Conservation (phyloP, 2,797 vertebrate species). For the Anolis apletophallus region DNA sequence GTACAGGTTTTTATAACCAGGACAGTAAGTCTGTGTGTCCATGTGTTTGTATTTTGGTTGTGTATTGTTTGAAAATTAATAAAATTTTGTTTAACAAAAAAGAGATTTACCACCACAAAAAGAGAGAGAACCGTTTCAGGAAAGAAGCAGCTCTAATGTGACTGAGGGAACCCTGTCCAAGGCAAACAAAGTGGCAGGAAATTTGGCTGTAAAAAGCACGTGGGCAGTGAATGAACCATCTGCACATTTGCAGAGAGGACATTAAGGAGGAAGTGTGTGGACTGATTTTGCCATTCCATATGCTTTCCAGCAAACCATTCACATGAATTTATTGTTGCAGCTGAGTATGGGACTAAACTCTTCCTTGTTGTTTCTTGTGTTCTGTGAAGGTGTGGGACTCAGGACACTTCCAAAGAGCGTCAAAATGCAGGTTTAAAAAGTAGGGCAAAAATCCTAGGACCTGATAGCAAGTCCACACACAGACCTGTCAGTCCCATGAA, state of each 20-base stretch:
- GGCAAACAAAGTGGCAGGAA: slow-evolving; percentile 2
- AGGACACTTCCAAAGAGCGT: too few species aligned
- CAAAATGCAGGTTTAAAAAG: too few species aligned
- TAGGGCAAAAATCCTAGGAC: too few species aligned
- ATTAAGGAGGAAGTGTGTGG: slow-evolving; percentile 15
- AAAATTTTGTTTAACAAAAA: too few species aligned
- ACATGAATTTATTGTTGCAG: slow-evolving; percentile 25
- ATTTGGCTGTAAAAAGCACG: neutral
- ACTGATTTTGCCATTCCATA: slow-evolving; percentile 24
- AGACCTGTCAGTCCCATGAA: too few species aligned
- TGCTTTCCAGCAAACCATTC: slow-evolving; percentile 40
- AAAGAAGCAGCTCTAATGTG: neutral
- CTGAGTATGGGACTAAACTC: slow-evolving; percentile 16
- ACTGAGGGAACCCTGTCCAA: neutral
- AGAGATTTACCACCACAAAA: neutral
- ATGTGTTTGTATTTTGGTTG: too few species aligned
- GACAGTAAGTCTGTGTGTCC: too few species aligned
- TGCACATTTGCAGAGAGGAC: slow-evolving; percentile 32
- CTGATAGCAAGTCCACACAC: too few species aligned
- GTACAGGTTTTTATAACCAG: too few species aligned
- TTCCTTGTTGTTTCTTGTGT: slow-evolving; percentile 8
- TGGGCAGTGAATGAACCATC: slow-evolving; percentile 45
- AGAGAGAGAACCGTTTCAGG: neutral
- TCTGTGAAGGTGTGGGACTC: neutral
- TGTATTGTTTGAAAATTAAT: too few species aligned